Conservation (phyloP, 2,888 invertebrate genomes). For the Melieria picta region DNA sequence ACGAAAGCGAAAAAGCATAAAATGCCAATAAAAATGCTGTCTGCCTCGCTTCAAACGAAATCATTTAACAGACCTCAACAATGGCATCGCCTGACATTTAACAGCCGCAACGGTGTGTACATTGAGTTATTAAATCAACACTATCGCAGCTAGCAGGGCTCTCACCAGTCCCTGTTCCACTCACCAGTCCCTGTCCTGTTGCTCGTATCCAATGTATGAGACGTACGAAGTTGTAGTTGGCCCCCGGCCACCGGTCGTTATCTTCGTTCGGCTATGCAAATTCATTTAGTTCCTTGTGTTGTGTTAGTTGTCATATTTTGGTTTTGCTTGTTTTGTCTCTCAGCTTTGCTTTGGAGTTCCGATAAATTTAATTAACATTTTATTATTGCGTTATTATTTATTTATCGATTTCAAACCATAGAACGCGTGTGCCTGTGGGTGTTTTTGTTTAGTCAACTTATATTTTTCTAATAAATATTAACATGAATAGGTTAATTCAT, state of each 20-base stretch:
- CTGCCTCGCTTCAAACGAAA: too few species aligned
- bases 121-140: too few species aligned
- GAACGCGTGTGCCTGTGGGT: too few species aligned
- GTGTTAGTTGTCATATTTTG: background rate
- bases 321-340: background rate
- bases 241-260: background rate
- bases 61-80: too few species aligned
- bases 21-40: too few species aligned
- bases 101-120: too few species aligned
- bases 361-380: slow-evolving; percentile 6
- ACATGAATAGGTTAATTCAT: too few species aligned
- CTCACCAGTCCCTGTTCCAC: background rate
- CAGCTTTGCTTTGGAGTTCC: background rate
- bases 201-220: background rate
- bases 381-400: background rate
- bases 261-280: background rate
- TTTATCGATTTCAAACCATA: too few species aligned
- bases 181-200: background rate
- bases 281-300: background rate
- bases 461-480: too few species aligned
- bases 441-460: too few species aligned
- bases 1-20: too few species aligned
- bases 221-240: background rate
- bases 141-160: background rate
- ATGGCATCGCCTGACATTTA: too few species aligned